Evolutionary conservation across 2,797 vertebrate species (phyloP).

Genomic region (Microctenopoma lineatum): DNA sequence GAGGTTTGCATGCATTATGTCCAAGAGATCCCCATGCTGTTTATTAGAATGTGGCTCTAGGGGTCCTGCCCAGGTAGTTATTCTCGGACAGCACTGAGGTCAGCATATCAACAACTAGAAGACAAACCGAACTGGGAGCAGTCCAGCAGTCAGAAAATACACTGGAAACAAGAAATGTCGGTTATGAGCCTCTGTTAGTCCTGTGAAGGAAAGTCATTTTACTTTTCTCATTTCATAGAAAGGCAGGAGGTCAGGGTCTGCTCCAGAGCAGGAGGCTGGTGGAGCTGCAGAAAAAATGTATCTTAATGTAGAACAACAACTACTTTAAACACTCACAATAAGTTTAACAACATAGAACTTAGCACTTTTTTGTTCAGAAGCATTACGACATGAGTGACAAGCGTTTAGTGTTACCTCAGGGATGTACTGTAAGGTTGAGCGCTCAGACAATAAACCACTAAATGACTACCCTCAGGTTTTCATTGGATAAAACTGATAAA

Average conservation of each 20-base stretch:
- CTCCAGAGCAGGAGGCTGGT: not conserved
- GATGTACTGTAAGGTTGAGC: no score
- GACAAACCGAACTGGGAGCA: constrained; percentile 24
- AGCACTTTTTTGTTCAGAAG: no score
- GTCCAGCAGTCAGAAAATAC: constrained; percentile 1
- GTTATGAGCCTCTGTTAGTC: not conserved
- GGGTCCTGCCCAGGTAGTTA: constrained; percentile 54
- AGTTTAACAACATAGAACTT: no score
- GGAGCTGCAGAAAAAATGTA: not conserved
- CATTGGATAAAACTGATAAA: no score
- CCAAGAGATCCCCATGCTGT: constrained; percentile 55
- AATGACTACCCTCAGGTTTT: no score
- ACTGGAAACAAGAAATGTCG: not conserved
- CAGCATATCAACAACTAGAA: constrained; percentile 54
- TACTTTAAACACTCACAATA: not conserved
- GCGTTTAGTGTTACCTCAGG: no score
- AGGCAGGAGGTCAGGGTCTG: not conserved
- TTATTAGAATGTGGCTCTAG: constrained; percentile 70
- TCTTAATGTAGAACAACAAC: not conserved
- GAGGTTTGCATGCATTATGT: constrained; percentile 40
- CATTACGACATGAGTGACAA: no score
- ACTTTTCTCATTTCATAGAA: not conserved
- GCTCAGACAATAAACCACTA: no score
- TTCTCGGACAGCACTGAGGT: constrained; percentile 62
- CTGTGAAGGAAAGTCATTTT: not conserved